Base-by-base conservation (phyloP, 2,888 invertebrate genomes). In the Laspeyria flexula region DNA sequence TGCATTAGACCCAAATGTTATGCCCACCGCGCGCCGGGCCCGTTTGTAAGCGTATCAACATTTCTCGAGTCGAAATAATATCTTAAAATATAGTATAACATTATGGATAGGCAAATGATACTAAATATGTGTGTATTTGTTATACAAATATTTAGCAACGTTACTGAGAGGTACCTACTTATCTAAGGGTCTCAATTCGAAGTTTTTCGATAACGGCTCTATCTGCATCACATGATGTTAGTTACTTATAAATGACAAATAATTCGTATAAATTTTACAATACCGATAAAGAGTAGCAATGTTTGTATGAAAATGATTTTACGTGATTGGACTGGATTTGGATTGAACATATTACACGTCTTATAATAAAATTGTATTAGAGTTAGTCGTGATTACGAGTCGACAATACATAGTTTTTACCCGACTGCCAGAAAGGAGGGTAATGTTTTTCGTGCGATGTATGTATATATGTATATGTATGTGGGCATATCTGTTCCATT, bases 291-390 rank as follows among this genome's bases (percentile, higher is more conserved):
- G 23, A 43, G 25, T 41, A 43, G 53, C 49, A 59, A 51, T 54
- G 51, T 64, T 64, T 61, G 58, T 59, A 58, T 48, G 45, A 58
- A 56, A 70, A 60, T 55, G 58, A 45, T 53, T 59, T 65, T 69
- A 70, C 73, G 73, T 69, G 67, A 69, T 50, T 37, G 35, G 31
- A 31, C 13, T 2, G 13, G 11, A 30, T 30, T 30, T 3, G 18
- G 18, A n/a, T n/a, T 18, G 5, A 5, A 18, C 5, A 25, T 7
- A 25, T 3, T 3, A 25, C 25, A 31, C 12, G 3, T 12, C 6
- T 11, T 30, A n/a, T 29, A 9, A 10, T n/a, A 29, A 10, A 3
- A 30, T 11, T 30, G 11, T 12, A 30, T 3, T 21, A 21, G 3
- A 31, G 56, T 52, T 15, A 51, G 57, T 41, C 2, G 44, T 33